Evolutionary conservation across 2,888 invertebrate species (phyloP).

Genomic region (Octonoba sinensis): DNA sequence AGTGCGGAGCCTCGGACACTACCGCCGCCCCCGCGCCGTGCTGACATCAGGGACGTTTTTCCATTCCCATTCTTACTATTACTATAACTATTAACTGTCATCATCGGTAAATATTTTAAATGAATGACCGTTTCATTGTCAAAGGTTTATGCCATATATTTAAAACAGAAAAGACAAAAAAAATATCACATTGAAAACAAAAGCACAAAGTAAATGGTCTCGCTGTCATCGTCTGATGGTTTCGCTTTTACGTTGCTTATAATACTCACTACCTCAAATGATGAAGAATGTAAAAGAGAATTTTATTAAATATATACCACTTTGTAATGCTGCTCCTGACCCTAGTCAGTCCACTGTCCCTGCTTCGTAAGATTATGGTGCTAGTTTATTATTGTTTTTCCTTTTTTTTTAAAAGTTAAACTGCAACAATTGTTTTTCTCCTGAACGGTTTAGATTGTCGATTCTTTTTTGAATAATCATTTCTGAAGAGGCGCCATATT

Average conservation of each 20-base stretch:
- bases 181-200: neutral
- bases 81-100: slow-evolving; percentile 7
- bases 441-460: no score
- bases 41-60: slow-evolving; percentile 56
- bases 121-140: slow-evolving; percentile 42
- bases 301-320: slow-evolving; percentile 52
- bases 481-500: no score
- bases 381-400: slow-evolving; percentile 53
- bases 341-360: slow-evolving; percentile 60
- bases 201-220: slow-evolving; percentile 57
- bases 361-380: slow-evolving; percentile 56
- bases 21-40: slow-evolving; percentile 18
- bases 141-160: slow-evolving; percentile 56
- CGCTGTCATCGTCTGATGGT: slow-evolving; percentile 20
- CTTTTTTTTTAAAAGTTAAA: slow-evolving; percentile 6
- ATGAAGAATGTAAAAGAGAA: slow-evolving; percentile 54
- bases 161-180: slow-evolving; percentile 23
- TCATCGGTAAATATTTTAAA: slow-evolving; percentile 53
- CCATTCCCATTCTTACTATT: slow-evolving; percentile 37
- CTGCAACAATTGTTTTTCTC: no score
- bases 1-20: neutral
- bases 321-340: slow-evolving; percentile 53
- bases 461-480: no score
- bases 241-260: slow-evolving; percentile 57
- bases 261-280: slow-evolving; percentile 60